These are phyloP conservation scores for Spodoptera litura DNA, from an alignment of 1,140 invertebrate genomes.

Conservation along the genomic window DNA sequence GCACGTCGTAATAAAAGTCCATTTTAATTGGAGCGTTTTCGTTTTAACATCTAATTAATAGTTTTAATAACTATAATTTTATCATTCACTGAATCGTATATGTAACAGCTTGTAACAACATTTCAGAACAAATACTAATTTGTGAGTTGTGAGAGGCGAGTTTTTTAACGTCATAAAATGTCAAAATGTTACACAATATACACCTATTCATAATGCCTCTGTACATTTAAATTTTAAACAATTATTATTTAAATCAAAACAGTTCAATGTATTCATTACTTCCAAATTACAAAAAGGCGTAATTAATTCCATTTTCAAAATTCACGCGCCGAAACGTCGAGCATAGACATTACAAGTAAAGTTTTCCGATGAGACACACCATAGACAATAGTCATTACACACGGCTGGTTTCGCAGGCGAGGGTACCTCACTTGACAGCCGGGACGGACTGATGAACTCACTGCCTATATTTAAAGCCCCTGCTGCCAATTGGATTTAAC, in stretches of 20 bases:
- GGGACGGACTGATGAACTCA: slow-evolving; percentile 76
- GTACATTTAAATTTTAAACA: slow-evolving; percentile 13
- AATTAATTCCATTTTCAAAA: slow-evolving; percentile 42
- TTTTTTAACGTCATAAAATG: slow-evolving; percentile 9
- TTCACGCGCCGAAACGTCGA: slow-evolving; percentile 55
- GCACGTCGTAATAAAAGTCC: slow-evolving; percentile 68
- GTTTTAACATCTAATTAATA: slow-evolving; percentile 74
- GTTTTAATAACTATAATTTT: slow-evolving; percentile 60
- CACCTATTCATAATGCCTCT: not conserved
- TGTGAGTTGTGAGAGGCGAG: not conserved
- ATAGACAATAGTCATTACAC: slow-evolving; percentile 83
- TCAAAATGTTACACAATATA: not conserved
- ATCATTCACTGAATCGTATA: slow-evolving; percentile 33
- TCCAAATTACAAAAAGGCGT: slow-evolving; percentile 16
- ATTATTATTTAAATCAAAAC: slow-evolving; percentile 33
- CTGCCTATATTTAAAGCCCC: slow-evolving; percentile 42
- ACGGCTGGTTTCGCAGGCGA: slow-evolving; percentile 73
- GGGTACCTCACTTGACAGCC: slow-evolving; percentile 75
- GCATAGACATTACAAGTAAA: slow-evolving; percentile 82
- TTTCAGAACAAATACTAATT: slow-evolving; percentile 32
- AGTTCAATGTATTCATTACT: slow-evolving; percentile 12
- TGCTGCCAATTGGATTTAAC: slow-evolving; percentile 37
- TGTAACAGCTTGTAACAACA: slow-evolving; percentile 26
- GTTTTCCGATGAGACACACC: slow-evolving; percentile 83
- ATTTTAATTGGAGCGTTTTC: slow-evolving; percentile 74